Conservation (phyloP, 2,113 vertebrate species). For the Tupaia tana region DNA sequence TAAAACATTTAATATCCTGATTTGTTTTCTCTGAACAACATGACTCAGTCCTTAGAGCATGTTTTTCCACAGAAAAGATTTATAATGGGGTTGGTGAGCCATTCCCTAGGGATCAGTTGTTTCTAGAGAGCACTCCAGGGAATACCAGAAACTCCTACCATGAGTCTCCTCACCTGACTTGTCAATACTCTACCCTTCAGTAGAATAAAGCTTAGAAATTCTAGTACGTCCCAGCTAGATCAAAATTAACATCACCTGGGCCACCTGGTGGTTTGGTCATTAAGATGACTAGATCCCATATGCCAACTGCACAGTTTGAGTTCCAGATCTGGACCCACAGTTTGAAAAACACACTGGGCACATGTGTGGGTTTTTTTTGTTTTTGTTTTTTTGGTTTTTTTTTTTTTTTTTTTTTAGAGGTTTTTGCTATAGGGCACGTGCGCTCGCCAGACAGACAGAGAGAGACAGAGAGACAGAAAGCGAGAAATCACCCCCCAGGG, state of each 20-base stretch:
- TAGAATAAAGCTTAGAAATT: not conserved
- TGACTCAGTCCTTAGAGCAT: not conserved
- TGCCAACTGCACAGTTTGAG: no score
- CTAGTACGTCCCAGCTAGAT: not conserved
- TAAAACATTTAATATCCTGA: not conserved
- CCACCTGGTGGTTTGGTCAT: no score
- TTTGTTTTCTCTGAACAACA: not conserved
- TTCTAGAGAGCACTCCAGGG: not conserved
- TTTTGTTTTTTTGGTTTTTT: no score
- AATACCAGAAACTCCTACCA: not conserved
- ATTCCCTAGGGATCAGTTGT: not conserved
- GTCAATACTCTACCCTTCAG: not conserved
- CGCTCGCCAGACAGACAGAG: no score
- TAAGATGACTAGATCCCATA: no score
- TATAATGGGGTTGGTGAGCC: not conserved
- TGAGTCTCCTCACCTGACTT: not conserved
- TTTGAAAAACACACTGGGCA: no score
- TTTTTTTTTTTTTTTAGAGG: no score
- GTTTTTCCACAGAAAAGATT: not conserved
- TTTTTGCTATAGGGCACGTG: no score
- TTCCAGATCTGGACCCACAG: no score
- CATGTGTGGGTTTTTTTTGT: no score
- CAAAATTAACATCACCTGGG: not conserved
- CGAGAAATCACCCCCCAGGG: no score
- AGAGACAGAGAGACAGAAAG: no score